These are phyloP conservation scores for Hydrolagus affinis DNA, from an alignment of 2,113 vertebrate species.

Conservation along the genomic window DNA sequence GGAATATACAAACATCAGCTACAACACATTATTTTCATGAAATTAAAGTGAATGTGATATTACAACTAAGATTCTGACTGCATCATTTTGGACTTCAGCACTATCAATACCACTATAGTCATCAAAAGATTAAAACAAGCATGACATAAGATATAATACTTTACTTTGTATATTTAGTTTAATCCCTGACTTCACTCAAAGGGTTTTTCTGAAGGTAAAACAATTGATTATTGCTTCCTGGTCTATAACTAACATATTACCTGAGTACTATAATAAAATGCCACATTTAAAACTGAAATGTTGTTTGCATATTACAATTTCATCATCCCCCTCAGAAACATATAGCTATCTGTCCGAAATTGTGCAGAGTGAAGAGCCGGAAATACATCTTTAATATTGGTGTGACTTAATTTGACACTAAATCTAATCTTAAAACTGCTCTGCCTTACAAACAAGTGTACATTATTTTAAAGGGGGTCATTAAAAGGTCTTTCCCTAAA, in stretches of 20 bases:
- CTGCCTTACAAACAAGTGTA: not conserved
- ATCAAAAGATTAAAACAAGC: not conserved
- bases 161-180: not conserved
- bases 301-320: not conserved
- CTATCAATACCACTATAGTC: not conserved
- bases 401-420: not conserved
- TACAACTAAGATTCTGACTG: not conserved
- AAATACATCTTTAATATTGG: not conserved
- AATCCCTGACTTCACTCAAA: not conserved
- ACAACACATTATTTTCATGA: not conserved
- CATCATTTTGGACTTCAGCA: not conserved
- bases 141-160: not conserved
- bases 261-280: not conserved
- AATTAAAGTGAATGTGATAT: not conserved
- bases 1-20: not conserved
- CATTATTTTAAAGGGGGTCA: not conserved
- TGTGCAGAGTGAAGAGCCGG: not conserved
- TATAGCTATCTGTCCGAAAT: not conserved
- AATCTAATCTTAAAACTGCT: not conserved
- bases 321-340: not conserved
- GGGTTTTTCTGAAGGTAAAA: not conserved
- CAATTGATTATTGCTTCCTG: not conserved
- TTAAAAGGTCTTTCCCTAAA: not conserved
- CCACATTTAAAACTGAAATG: not conserved
- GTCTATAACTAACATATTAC: not conserved